Evolutionary conservation across 2,797 vertebrate species (phyloP).

Genomic region (Chelon auratus): DNA sequence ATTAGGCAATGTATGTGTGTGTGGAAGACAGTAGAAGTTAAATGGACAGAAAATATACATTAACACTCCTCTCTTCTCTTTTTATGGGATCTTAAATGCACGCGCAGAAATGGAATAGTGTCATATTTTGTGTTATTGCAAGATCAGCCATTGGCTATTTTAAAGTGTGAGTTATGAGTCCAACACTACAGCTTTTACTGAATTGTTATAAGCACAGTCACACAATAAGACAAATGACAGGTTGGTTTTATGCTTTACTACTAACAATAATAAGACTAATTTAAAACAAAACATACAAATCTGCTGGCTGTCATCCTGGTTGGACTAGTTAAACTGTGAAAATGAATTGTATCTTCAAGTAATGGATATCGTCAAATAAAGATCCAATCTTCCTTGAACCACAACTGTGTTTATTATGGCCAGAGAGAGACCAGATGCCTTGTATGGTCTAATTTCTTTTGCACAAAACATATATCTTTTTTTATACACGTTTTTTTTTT

Average conservation of each 20-base stretch:
- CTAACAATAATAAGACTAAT: not conserved
- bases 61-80: not conserved
- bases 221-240: no score
- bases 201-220: not conserved
- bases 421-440: no score
- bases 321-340: not conserved
- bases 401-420: not conserved
- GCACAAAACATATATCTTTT: no score
- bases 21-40: not conserved
- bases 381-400: not conserved
- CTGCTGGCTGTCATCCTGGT: not conserved
- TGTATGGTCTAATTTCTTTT: no score
- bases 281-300: not conserved
- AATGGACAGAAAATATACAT: not conserved
- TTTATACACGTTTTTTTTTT: no score
- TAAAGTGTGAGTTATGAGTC: not conserved
- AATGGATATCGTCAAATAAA: not conserved
- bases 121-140: not conserved
- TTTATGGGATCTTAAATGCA: not conserved
- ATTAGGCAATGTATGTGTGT: conserved; percentile 13
- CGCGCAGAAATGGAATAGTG: not conserved
- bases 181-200: not conserved
- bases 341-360: no score
- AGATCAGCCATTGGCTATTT: not conserved
- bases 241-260: not conserved